A percentile compares a stretch with the other conserved stretches of the same genome.
phyloP scores from a whole-genome alignment of 2,888 invertebrate species.

The Pogonocherus hispidulus region DNA sequence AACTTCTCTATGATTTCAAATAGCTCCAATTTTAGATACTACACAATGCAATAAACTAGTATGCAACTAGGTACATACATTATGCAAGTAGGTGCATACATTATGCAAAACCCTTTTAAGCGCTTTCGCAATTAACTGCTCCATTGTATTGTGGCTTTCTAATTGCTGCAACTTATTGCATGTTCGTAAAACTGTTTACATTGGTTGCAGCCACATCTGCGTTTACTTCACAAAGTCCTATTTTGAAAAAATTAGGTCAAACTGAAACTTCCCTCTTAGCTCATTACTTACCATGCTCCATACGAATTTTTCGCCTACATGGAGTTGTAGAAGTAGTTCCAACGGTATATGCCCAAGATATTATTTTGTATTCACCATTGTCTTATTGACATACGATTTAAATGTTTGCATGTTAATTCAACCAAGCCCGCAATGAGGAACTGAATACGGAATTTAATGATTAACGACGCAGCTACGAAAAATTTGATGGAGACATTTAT shows the following conservation, averaged over 20 bases:
- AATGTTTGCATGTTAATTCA: constrained; percentile 11
- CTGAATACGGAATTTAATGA: constrained; percentile 10
- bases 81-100: no score
- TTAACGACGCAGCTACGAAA: not conserved
- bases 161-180: no score
- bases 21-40: no score
- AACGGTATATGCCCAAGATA: constrained; percentile 39
- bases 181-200: no score
- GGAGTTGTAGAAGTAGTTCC: constrained; percentile 29
- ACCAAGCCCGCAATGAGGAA: constrained; percentile 3
- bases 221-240: no score
- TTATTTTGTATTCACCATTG: constrained; percentile 44
- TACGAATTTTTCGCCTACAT: constrained; percentile 43
- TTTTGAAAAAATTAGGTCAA: not conserved
- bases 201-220: no score
- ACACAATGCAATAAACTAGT: no score
- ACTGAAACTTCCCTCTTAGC: not conserved
- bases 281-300: not conserved
- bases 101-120: no score
- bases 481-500: constrained; percentile 10
- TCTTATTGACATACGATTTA: constrained; percentile 11
- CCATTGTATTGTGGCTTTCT: no score
- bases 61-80: no score
- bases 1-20: no score
- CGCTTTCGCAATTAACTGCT: no score